Evolutionary conservation across 1,140 invertebrate species (phyloP).

Genomic region (Spodoptera litura): DNA sequence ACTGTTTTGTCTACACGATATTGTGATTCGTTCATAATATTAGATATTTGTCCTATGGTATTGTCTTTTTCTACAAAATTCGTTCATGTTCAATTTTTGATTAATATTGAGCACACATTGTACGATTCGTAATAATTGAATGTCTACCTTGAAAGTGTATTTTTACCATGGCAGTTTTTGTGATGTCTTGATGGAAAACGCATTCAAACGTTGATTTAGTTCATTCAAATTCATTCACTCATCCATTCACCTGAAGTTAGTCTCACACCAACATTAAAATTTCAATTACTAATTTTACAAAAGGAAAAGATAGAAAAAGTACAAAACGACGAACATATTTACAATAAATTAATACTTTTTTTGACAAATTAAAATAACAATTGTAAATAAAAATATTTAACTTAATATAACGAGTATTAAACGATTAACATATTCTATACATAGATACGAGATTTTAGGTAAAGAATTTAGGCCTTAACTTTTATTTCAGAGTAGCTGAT

Average conservation of each 20-base stretch:
- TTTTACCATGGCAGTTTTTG: conserved; percentile 22
- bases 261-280: conserved; percentile 25
- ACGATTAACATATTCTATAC: conserved; percentile 39
- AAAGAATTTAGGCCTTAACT: conserved; percentile 26
- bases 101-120: conserved; percentile 34
- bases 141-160: not conserved
- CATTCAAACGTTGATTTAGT: conserved; percentile 5
- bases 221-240: conserved; percentile 23
- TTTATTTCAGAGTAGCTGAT: not conserved
- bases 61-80: conserved; percentile 31
- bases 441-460: conserved; percentile 29
- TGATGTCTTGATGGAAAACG: conserved; percentile 4
- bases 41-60: conserved; percentile 14
- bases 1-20: not conserved
- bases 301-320: conserved; percentile 48
- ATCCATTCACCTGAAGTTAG: conserved; percentile 12
- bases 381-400: conserved; percentile 49
- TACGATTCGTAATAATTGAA: conserved; percentile 1
- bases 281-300: conserved; percentile 18
- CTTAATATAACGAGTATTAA: conserved; percentile 53
- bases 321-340: conserved; percentile 46
- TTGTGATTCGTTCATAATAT: not conserved
- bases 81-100: conserved; percentile 26
- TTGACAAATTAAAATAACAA: conserved; percentile 43
- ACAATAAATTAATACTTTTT: conserved; percentile 53